Base-by-base conservation (phyloP, 2,113 vertebrate genomes). In the Chlorodrepanis virens region DNA sequence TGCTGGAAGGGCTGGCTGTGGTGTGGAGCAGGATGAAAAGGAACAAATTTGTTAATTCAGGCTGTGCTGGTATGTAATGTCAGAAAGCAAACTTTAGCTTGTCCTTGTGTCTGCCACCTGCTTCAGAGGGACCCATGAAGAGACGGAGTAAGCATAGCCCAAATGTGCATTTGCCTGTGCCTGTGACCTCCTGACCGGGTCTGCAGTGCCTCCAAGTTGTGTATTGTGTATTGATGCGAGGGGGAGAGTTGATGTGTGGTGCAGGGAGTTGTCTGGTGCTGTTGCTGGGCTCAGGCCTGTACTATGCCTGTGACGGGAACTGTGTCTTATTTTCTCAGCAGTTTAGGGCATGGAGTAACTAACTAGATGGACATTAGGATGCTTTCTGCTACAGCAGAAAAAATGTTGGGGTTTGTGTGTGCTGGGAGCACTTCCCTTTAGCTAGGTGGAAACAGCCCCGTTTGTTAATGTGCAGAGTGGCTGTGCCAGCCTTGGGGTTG, bases 21-120 rank as follows among this genome's bases (percentile, higher is more conserved):
- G 9, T 90, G 37, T 40, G 28, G 24, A 44, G 21, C 11, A 5
- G 11, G 4, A 18, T 28, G 9, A 2, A 39, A 24, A 52, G 40
- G n/a, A 72, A 18, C n/a, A 35, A 87, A 78, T 56, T 23, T 49
- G 25, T 59, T 87, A 64, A 25, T 75, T 25, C 57, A 50, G 45
- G 19, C 67, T 45, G 8, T 70, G 45, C 49, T 83, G 45, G 16
- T 89, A 13, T 37, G 31, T 78, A 85, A 71, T 71, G 57, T 64
- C 87, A 77, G 69, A 78, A 95, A 54, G 83, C 33, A 75, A 60
- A 52, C 37, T 45, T 57, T 47, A 77, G 45, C 25, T 77, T 91
- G 24, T 87, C 31, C 37, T 75, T 17, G 21, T 12, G 10, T 70
- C 69, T 81, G 35, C 64, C 24, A 13, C 45, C 63, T 80, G 68